Conservation (phyloP, 2,797 vertebrate species). For the Loris lydekkerianus region DNA sequence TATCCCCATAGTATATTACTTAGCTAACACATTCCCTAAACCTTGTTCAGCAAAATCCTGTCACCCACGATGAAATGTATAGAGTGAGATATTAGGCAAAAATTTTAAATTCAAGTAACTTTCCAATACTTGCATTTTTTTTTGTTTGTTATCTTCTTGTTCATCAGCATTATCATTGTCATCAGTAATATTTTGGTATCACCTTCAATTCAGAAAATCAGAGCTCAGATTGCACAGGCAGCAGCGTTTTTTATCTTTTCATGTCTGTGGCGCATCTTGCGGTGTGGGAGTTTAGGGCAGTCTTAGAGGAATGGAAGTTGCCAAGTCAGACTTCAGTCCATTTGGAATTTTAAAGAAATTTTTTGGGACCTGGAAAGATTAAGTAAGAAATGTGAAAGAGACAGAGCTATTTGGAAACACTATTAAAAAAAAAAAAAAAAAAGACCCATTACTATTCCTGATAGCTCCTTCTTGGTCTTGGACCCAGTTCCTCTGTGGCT, state of each 20-base stretch:
- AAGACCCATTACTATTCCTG: rapidly evolving
- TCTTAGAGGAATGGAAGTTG: not conserved
- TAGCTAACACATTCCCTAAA: conserved; percentile 16
- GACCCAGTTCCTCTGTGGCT: not conserved
- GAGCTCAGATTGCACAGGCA: not conserved
- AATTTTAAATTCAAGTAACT: not conserved
- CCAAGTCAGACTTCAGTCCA: not conserved
- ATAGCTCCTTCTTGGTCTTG: not conserved
- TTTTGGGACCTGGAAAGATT: not conserved
- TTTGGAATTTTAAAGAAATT: not conserved
- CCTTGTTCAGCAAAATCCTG: conserved; percentile 23
- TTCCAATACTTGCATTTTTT: not conserved
- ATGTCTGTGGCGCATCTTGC: not conserved
- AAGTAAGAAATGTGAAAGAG: not conserved
- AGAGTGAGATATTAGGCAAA: not conserved
- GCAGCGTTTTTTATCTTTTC: not conserved
- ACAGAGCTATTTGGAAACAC: not conserved
- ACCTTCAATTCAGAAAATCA: not conserved
- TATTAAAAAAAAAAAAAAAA: not conserved
- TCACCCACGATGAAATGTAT: conserved; percentile 8
- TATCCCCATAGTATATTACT: not conserved
- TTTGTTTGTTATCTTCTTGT: not conserved
- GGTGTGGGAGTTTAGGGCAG: not conserved
- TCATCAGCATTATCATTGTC: not conserved
- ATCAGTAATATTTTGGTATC: not conserved